These are phyloP conservation scores for Monodelphis domestica DNA, from an alignment of 2,797 vertebrate species.

Conservation along the genomic window DNA sequence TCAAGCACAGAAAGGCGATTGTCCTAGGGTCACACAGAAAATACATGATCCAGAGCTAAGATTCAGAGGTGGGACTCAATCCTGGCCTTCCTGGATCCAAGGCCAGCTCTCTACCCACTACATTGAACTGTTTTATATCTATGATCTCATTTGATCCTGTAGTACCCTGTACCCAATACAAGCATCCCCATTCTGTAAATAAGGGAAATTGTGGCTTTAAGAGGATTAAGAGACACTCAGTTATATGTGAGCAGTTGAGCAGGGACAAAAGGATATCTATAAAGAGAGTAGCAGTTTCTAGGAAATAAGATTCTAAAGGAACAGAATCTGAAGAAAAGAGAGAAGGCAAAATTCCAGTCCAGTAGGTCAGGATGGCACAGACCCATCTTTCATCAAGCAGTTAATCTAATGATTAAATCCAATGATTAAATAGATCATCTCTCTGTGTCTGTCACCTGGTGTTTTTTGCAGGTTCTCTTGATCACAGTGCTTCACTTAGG, in stretches of 20 bases:
- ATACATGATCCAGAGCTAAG: too few species aligned
- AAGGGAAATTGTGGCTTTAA: background rate
- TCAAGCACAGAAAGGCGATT: background rate
- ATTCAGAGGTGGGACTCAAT: background rate
- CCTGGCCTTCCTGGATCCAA: background rate
- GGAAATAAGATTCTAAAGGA: constrained; percentile 55
- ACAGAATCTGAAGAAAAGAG: constrained; percentile 35
- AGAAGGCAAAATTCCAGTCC: constrained; percentile 28
- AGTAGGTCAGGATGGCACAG: constrained; percentile 33
- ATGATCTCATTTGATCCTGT: background rate
- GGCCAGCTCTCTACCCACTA: background rate
- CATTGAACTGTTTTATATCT: background rate
- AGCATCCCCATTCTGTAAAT: background rate
- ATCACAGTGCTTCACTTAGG: constrained; percentile 6
- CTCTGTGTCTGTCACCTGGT: constrained; percentile 15
- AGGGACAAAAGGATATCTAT: background rate
- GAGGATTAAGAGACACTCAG: background rate
- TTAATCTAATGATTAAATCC: constrained; percentile 41
- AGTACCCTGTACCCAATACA: background rate
- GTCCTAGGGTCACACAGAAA: background rate
- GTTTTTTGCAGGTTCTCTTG: constrained; percentile 25
- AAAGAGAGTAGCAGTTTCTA: background rate
- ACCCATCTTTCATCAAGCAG: background rate
- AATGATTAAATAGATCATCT: constrained; percentile 10
- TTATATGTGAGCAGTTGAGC: background rate